phyloP scores from a whole-genome alignment of 2,888 invertebrate genomes.

The Epistrophe grossulariae region DNA sequence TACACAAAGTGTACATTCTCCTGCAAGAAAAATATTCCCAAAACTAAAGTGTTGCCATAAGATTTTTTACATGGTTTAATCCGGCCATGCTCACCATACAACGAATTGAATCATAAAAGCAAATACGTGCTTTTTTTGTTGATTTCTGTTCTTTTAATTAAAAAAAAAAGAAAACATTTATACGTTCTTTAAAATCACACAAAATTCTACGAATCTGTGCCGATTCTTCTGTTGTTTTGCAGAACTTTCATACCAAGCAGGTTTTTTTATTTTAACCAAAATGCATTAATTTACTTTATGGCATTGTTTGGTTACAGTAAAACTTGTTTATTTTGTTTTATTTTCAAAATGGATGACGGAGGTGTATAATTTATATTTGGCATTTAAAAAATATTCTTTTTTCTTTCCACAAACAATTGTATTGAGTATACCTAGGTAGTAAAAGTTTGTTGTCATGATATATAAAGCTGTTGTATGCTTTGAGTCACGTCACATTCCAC shows the following conservation, averaged over 20 bases:
- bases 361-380: not conserved
- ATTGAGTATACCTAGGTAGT: too few relatives aligned
- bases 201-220: not conserved
- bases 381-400: not conserved
- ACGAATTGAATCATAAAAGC: too few relatives aligned
- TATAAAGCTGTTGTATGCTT: not conserved
- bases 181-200: not conserved
- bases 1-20: too few relatives aligned
- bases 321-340: not conserved
- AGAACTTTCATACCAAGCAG: not conserved
- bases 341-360: not conserved
- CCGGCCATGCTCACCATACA: too few relatives aligned
- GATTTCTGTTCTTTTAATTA: not conserved
- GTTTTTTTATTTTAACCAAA: not conserved
- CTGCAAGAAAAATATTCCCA: too few relatives aligned
- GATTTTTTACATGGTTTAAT: too few relatives aligned
- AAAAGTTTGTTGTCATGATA: not conserved
- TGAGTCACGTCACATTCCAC: constrained; percentile 51
- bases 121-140: not conserved
- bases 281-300: not conserved
- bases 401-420: not conserved
- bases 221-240: not conserved
- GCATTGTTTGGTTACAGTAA: not conserved
- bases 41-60: too few relatives aligned
- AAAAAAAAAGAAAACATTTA: not conserved